A percentile compares a stretch with the other conserved stretches of the same genome.
These are phyloP conservation scores for Muscidifurax raptorellus DNA, from an alignment of 1,140 invertebrate species.

Conservation along the genomic window DNA sequence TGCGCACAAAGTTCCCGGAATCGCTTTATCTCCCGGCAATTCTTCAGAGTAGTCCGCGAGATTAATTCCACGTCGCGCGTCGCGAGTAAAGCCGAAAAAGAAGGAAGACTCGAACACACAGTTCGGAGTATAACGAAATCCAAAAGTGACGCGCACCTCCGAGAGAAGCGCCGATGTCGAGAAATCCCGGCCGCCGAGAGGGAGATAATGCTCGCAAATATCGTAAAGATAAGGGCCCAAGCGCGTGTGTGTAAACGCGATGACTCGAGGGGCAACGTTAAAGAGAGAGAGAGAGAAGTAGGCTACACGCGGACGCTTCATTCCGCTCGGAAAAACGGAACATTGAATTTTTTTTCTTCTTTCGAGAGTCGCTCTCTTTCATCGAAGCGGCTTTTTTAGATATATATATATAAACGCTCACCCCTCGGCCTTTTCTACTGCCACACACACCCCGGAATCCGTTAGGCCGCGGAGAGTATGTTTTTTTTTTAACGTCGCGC, in stretches of 20 bases:
- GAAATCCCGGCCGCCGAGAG: conserved; percentile 62
- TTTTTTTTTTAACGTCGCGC: conserved; percentile 59
- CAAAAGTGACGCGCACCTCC: conserved; percentile 11
- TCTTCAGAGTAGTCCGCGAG: conserved; percentile 11
- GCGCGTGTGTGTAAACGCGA: conserved; percentile 49
- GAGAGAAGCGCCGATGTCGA: conserved; percentile 17
- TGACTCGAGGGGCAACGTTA: conserved; percentile 50
- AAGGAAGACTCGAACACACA: conserved; percentile 11
- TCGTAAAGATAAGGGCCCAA: conserved; percentile 74
- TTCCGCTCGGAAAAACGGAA: conserved; percentile 62
- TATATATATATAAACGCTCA: no score
- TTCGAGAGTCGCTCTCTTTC: conserved; percentile 16
- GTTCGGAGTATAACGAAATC: conserved; percentile 19
- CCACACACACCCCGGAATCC: conserved; percentile 63
- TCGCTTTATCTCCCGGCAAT: conserved; percentile 39
- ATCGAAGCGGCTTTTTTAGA: conserved; percentile 56
- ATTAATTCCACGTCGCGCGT: conserved; percentile 33
- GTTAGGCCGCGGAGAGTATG: conserved; percentile 66
- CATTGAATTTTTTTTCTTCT: conserved; percentile 56
- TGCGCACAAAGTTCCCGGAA: conserved; percentile 37
- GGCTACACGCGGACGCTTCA: conserved; percentile 26
- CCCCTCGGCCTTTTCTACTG: conserved; percentile 56
- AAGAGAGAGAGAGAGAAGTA: conserved; percentile 46
- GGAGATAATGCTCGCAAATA: conserved; percentile 74
- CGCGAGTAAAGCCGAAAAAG: conserved; percentile 11